These are phyloP conservation scores for Coenonympha glycerion DNA, from an alignment of 2,888 invertebrate species.

Conservation along the genomic window DNA sequence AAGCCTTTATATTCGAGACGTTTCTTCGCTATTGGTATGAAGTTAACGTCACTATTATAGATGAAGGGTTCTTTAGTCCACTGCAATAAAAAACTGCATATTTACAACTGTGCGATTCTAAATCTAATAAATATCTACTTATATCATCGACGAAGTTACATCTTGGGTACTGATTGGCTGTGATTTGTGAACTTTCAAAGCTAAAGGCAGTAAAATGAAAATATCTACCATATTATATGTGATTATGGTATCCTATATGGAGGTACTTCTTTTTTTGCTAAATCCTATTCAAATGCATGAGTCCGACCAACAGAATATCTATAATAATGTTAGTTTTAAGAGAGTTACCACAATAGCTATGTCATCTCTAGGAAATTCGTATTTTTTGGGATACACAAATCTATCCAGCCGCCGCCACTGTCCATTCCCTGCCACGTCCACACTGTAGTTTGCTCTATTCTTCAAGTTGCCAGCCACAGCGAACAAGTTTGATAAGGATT, in stretches of 20 bases:
- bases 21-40: constrained; percentile 38
- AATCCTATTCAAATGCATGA: too few species aligned
- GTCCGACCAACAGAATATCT: too few species aligned
- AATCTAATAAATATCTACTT: too few species aligned
- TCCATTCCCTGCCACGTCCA: constrained; percentile 30
- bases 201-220: too few species aligned
- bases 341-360: constrained; percentile 46
- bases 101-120: not conserved
- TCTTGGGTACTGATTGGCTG: too few species aligned
- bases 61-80: constrained; percentile 29
- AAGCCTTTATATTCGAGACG: constrained; percentile 40
- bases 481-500: constrained; percentile 20
- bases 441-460: constrained; percentile 30
- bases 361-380: constrained; percentile 44
- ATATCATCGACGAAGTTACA: too few species aligned
- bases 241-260: too few species aligned
- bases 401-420: constrained; percentile 44
- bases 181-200: too few species aligned
- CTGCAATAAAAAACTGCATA: constrained; percentile 38
- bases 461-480: constrained; percentile 48
- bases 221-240: too few species aligned
- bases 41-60: constrained; percentile 34
- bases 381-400: constrained; percentile 36
- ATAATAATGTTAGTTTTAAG: not conserved
- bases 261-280: too few species aligned